Base-by-base conservation (phyloP, 2,888 invertebrate species). In the Synanthedon myopaeformis region DNA sequence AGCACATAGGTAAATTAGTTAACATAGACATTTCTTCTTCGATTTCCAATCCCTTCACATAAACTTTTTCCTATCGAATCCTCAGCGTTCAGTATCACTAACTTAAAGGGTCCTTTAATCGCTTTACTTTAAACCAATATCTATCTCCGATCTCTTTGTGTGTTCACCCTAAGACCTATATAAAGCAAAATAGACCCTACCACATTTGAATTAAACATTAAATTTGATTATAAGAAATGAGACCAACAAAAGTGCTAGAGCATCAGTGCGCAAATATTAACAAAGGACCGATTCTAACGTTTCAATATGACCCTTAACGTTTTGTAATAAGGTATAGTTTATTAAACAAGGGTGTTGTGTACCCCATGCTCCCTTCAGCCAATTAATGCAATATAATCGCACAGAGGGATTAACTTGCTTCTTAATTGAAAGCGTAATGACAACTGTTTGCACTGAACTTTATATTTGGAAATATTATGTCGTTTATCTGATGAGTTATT, bases 381-480 rank as follows among this genome's bases (percentile, higher is more conserved):
- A 86, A 87, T 87, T 87, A 87, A 80, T 78, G 83, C 77, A 79
- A 82, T 82, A 81, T 86, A 86, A 86, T 85, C 82, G 80, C 78
- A 75, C 76, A 74, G 73, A 76, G 81, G 78, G 86, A 85, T 85
- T 84, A 83, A 73, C 73, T 75, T 68, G 69, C 59, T 71, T 66
- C 70, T 82, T 83, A 85, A 85, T 85, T 82, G 82, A 82, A 82
- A 82, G 78, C 81, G 79, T 79, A 49, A 49, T 49, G 49, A 49
- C 45, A 45, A 10, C 17, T 45, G 45, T 45, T 14, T 12, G n/a
- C 3, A 13, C 45, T n/a, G 14, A 45, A 13, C 45, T 45, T 45
- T 12, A 45, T 45, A 14, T 45, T 12, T 14, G 5, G 45, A 45
- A 45, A 45, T 45, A 45, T 45, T 42, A 42, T 42, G 42, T 12